Evolutionary conservation across 2,888 invertebrate genomes (phyloP), one percentile per base, ranked within the genome.

Genomic region (Xestia xanthographa): DNA sequence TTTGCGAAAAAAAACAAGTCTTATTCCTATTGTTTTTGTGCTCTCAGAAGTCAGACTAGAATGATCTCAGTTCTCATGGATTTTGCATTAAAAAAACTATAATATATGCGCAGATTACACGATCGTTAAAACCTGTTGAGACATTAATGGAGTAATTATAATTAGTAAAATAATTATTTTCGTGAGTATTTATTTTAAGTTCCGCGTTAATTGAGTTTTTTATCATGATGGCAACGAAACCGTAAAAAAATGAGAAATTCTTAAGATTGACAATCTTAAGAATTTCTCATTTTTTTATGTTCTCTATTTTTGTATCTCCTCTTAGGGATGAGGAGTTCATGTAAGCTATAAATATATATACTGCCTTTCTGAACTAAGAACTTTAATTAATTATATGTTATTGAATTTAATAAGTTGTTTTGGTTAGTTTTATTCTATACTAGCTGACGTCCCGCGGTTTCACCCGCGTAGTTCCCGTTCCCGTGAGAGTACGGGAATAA

Each of bases 201-300:
- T 78, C 72, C 77, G 75, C 73, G 76, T 74, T 86, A 77, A 87
- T 85, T 83, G 69, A 45, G 8, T 75, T 77, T 77, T 85, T 87
- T 83, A 56, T 66, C 17, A 29, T 17, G 34, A 38, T 56, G 12
- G 63, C 65, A 62, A 29, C 12, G 14, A 56, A 60, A 12, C 4
- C n/a, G 20, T 12, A 29, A 38, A 58, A 38, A 58, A 8, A n/a
- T 17, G n/a, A 17, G 38, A 12, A 38, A 41, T 41, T 62, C 6
- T 5, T 22, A 5, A 29, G 20, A 9, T 34, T 34, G 5, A n/a
- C n/a, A n/a, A n/a, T n/a, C n/a, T n/a, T n/a, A n/a, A n/a, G n/a
- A n/a, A n/a, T n/a, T n/a, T n/a, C n/a, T n/a, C n/a, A n/a, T n/a
- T n/a, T n/a, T n/a, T n/a, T n/a, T n/a, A n/a, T n/a, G n/a, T n/a